phyloP scores from a whole-genome alignment of 2,113 vertebrate genomes.

The Nerophis ophidion region DNA sequence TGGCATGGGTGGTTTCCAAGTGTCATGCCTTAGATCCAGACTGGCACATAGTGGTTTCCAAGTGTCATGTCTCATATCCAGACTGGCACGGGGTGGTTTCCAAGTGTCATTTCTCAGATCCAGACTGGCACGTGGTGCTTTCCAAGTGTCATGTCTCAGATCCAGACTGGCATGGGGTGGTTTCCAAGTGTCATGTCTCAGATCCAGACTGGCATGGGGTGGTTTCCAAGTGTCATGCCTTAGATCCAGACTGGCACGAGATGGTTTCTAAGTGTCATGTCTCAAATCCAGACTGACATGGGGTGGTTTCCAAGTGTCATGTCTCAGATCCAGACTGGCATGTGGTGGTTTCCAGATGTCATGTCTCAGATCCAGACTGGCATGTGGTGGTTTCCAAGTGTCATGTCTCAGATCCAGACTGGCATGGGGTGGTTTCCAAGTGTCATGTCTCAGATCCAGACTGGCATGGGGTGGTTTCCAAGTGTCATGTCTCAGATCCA shows the following conservation, averaged over 20 bases:
- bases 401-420: constrained; percentile 46
- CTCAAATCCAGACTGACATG: constrained; percentile 52
- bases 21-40: constrained; percentile 41
- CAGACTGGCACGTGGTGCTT: constrained; percentile 64
- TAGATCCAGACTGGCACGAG: neutral
- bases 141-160: constrained; percentile 13
- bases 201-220: constrained; percentile 57
- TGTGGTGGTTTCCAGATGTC: constrained; percentile 43
- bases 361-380: constrained; percentile 53
- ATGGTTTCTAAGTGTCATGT: neutral
- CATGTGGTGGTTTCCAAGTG: constrained; percentile 45
- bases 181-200: constrained; percentile 32
- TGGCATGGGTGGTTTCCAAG: constrained; percentile 54
- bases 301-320: constrained; percentile 45
- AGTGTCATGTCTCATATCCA: constrained; percentile 26
- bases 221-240: constrained; percentile 32
- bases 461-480: constrained; percentile 56
- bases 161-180: constrained; percentile 58
- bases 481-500: constrained; percentile 27
- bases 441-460: constrained; percentile 41
- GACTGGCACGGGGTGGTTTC: constrained; percentile 62
- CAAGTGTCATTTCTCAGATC: constrained; percentile 18
- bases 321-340: constrained; percentile 53
- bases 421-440: constrained; percentile 53
- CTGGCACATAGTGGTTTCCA: constrained; percentile 56